These are phyloP conservation scores for Caenorhabditis remanei DNA, from an alignment of 1,140 invertebrate genomes.

Conservation along the genomic window DNA sequence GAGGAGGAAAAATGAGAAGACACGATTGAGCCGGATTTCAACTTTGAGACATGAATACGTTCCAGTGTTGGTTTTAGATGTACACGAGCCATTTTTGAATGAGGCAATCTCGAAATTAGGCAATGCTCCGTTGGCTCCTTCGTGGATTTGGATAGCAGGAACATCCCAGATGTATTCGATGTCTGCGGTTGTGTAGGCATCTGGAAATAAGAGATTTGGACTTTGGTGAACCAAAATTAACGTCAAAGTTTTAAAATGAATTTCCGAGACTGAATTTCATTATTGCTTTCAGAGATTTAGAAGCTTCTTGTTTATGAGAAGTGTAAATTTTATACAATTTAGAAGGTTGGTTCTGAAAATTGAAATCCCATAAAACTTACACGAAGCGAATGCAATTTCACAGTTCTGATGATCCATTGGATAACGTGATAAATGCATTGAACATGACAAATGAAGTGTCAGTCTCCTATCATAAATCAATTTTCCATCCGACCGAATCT, in stretches of 20 bases:
- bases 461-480: conserved; percentile 67
- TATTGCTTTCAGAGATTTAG: no score
- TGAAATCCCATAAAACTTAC: conserved; percentile 55
- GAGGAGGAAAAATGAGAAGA: conserved; percentile 96
- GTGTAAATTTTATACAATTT: not conserved
- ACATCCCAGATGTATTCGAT: conserved; percentile 91
- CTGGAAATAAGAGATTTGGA: no score
- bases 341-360: no score
- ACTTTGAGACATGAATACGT: conserved; percentile 92
- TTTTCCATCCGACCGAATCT: conserved; percentile 69
- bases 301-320: no score
- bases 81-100: conserved; percentile 66
- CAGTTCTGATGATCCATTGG: conserved; percentile 69
- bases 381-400: conserved; percentile 69
- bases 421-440: conserved; percentile 67
- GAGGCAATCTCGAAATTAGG: conserved; percentile 67
- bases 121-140: conserved; percentile 67
- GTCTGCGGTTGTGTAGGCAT: conserved; percentile 93
- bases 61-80: conserved; percentile 65
- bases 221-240: no score
- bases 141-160: conserved; percentile 87
- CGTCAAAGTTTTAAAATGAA: no score
- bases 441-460: conserved; percentile 67
- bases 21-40: conserved; percentile 92
- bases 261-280: no score